These are phyloP conservation scores for Tychaedon coryphoeus DNA, from an alignment of 2,113 vertebrate species.

Conservation along the genomic window DNA sequence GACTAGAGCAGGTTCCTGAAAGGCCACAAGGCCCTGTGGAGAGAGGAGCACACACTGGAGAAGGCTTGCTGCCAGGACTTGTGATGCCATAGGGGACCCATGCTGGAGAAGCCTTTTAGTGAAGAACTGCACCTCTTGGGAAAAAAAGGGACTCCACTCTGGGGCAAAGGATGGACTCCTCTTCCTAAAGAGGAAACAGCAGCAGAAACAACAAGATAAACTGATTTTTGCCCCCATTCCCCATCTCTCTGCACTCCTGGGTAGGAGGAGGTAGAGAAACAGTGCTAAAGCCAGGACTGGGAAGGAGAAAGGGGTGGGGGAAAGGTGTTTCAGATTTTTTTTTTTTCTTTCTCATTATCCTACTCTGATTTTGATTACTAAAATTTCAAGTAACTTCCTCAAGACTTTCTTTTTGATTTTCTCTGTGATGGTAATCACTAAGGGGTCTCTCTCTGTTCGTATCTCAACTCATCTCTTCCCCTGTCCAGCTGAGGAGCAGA, in stretches of 20 bases:
- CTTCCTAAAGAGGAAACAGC: background rate
- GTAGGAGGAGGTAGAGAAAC: background rate
- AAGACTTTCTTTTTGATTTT: background rate
- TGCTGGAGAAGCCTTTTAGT: accelerated
- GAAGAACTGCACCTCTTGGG: background rate
- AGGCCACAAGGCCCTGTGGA: no score
- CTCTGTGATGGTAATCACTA: background rate
- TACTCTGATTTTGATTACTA: background rate
- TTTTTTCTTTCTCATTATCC: background rate
- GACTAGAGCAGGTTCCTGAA: background rate
- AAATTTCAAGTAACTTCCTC: background rate
- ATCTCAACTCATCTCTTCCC: background rate
- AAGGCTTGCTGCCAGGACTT: background rate
- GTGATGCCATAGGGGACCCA: no score
- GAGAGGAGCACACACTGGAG: background rate
- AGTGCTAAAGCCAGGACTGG: background rate
- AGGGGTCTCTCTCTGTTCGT: background rate
- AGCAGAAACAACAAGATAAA: background rate
- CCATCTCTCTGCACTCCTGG: background rate
- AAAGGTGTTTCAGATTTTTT: background rate
- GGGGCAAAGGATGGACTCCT: background rate
- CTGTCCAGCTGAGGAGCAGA: background rate
- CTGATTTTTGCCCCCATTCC: background rate
- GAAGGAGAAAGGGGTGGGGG: accelerated
- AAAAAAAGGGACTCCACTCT: background rate